Evolutionary conservation across 1,140 invertebrate genomes (phyloP).

Genomic region (Contarinia nasturtii): DNA sequence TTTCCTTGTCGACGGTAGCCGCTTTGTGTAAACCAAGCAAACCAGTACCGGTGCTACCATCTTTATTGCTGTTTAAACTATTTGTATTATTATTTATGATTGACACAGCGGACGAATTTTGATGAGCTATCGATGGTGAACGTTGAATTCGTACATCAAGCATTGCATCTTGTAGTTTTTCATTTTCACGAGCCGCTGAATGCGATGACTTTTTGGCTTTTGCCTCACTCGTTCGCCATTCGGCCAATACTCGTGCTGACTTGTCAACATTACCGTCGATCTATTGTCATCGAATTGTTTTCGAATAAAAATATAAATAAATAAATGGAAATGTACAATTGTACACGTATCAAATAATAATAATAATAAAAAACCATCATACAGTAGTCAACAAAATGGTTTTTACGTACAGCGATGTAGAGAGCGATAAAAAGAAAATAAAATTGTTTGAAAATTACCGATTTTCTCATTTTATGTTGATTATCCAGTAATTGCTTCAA

Average conservation of each 20-base stretch:
- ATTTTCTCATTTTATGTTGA: constrained; percentile 59
- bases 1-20: constrained; percentile 17
- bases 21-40: constrained; percentile 7
- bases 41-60: constrained; percentile 5
- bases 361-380: not conserved
- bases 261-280: constrained; percentile 75
- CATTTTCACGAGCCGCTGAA: constrained; percentile 63
- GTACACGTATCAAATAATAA: not conserved
- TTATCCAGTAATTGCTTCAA: constrained; percentile 47
- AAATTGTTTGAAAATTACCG: constrained; percentile 23
- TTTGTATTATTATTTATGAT: constrained; percentile 7
- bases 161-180: constrained; percentile 62
- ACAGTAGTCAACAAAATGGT: not conserved
- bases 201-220: constrained; percentile 78
- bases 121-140: constrained; percentile 25
- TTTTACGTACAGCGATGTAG: not conserved
- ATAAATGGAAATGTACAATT: no score
- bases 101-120: constrained; percentile 8
- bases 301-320: no score
- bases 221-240: constrained; percentile 66
- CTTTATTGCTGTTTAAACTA: constrained; percentile 7
- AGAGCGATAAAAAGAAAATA: not conserved
- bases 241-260: constrained; percentile 54
- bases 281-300: no score
- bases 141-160: constrained; percentile 28